Conservation (phyloP, 2,113 vertebrate genomes). For the Natator depressus region DNA sequence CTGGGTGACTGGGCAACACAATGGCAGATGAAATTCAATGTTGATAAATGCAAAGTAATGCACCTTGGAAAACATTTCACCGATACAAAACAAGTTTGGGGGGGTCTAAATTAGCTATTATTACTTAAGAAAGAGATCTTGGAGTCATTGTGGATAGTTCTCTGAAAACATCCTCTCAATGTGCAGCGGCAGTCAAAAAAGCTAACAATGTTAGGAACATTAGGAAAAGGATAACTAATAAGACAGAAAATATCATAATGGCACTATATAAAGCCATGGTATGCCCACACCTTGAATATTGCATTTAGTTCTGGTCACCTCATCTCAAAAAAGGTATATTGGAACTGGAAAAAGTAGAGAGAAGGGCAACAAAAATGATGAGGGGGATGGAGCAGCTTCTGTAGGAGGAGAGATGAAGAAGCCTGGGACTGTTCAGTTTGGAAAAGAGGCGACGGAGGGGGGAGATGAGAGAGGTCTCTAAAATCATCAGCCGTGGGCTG, state of each 20-base stretch:
- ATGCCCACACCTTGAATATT: not conserved
- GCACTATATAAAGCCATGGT: not conserved
- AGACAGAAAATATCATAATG: too few relatives aligned
- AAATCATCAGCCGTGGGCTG: not conserved
- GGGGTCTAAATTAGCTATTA: not conserved
- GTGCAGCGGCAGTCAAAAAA: not conserved
- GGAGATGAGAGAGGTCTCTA: not conserved
- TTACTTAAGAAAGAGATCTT: not conserved
- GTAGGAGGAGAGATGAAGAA: not conserved
- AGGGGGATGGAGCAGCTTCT: not conserved
- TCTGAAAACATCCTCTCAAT: not conserved
- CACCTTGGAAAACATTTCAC: not conserved
- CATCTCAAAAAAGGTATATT: not conserved
- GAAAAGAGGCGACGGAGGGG: too few relatives aligned
- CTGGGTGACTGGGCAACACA: not conserved
- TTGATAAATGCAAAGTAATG: not conserved
- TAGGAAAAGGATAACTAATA: not conserved
- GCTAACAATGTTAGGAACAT: not conserved
- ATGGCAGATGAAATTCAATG: not conserved
- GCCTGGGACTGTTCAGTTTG: not conserved
- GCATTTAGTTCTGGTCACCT: not conserved
- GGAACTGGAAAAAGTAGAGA: not conserved
- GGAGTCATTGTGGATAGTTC: not conserved
- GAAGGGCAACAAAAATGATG: not conserved
- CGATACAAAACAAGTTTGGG: not conserved